These are phyloP conservation scores for Oryzias woworae DNA, from an alignment of 2,113 vertebrate genomes.

Conservation along the genomic window DNA sequence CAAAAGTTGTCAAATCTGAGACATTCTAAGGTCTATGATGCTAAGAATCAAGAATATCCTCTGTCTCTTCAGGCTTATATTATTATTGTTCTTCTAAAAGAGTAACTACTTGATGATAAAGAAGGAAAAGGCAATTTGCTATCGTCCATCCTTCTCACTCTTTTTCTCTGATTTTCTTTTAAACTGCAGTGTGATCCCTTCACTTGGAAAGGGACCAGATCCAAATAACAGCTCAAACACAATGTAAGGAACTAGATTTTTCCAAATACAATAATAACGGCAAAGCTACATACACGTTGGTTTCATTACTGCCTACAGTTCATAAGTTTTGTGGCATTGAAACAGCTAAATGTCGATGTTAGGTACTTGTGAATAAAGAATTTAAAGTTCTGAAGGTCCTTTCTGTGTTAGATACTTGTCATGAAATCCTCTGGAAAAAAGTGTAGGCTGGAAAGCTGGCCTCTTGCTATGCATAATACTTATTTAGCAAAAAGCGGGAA, in stretches of 20 bases:
- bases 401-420: slow-evolving; percentile 16
- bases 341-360: slow-evolving; percentile 13
- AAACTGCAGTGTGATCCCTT: slow-evolving; percentile 75
- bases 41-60: slow-evolving; percentile 14
- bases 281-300: slow-evolving; percentile 42
- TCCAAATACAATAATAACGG: slow-evolving; percentile 51
- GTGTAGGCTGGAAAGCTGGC: slow-evolving; percentile 17
- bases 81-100: slow-evolving; percentile 26
- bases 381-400: slow-evolving; percentile 7
- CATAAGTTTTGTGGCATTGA: slow-evolving; percentile 25
- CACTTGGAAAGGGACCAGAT: slow-evolving; percentile 74
- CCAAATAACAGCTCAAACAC: slow-evolving; percentile 78
- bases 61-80: slow-evolving; percentile 27
- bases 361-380: slow-evolving; percentile 16
- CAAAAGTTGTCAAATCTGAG: slow-evolving; percentile 26
- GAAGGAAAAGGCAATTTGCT: slow-evolving; percentile 58
- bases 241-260: slow-evolving; percentile 75
- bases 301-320: slow-evolving; percentile 30
- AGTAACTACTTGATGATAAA: slow-evolving; percentile 30
- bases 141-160: slow-evolving; percentile 66
- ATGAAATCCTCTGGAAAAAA: slow-evolving; percentile 9
- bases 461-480: background rate
- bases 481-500: slow-evolving; percentile 2
- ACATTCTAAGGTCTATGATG: slow-evolving; percentile 25
- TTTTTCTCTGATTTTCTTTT: slow-evolving; percentile 73